Evolutionary conservation across 1,140 invertebrate genomes (phyloP).

Genomic region (Pseudomyrmex flavicornis): DNA sequence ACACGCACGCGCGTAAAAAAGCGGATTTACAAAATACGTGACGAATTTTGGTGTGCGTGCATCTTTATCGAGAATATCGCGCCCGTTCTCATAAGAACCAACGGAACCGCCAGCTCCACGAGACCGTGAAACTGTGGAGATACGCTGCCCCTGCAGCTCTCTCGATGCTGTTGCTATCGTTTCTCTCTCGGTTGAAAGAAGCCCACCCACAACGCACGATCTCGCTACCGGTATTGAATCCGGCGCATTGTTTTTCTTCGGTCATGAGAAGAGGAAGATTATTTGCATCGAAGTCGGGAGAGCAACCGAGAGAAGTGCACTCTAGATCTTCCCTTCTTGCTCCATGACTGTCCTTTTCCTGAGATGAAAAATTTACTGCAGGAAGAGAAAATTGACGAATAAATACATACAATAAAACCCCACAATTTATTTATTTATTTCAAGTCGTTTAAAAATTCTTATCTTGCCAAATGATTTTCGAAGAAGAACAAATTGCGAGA

Average conservation of each 20-base stretch:
- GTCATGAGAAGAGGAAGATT: slow-evolving; percentile 82
- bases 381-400: neutral
- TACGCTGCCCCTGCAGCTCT: slow-evolving; percentile 64
- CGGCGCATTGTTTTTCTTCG: slow-evolving; percentile 84
- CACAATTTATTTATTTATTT: slow-evolving; percentile 29
- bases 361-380: slow-evolving; percentile 16
- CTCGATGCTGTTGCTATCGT: slow-evolving; percentile 74
- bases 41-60: slow-evolving; percentile 68
- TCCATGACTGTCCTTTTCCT: slow-evolving; percentile 17
- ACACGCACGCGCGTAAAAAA: neutral
- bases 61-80: slow-evolving; percentile 78
- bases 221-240: slow-evolving; percentile 85
- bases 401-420: neutral
- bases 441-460: too few species aligned
- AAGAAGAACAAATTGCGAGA: neutral
- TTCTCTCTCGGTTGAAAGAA: slow-evolving; percentile 72
- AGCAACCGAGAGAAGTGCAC: slow-evolving; percentile 59
- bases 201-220: slow-evolving; percentile 85
- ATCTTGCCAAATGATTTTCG: neutral
- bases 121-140: slow-evolving; percentile 75
- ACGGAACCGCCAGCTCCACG: slow-evolving; percentile 72
- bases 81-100: slow-evolving; percentile 81
- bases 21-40: slow-evolving; percentile 2
- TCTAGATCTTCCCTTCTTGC: slow-evolving; percentile 53
- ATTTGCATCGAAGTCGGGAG: slow-evolving; percentile 81